Conservation (phyloP, 2,888 invertebrate genomes). For the Piscicola geometra region DNA sequence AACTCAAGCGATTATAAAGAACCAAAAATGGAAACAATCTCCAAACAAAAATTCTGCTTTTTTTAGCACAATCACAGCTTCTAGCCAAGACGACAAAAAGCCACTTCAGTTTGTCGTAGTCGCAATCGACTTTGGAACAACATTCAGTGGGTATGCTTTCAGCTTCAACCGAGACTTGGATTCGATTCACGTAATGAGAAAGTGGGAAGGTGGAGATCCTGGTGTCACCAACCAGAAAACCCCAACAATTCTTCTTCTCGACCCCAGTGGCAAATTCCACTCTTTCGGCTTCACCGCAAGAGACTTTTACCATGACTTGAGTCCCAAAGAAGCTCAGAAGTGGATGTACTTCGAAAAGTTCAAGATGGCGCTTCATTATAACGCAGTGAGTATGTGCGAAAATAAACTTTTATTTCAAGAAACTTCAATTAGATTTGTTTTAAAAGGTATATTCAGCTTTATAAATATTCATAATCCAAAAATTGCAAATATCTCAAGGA, state of each 20-base stretch:
- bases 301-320: slow-evolving; percentile 60
- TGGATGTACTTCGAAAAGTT: slow-evolving; percentile 63
- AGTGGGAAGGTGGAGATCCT: slow-evolving; percentile 59
- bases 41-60: slow-evolving; percentile 9
- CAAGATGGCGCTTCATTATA: slow-evolving; percentile 61
- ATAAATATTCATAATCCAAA: too few relatives aligned
- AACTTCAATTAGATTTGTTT: too few relatives aligned
- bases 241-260: slow-evolving; percentile 59
- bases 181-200: slow-evolving; percentile 61
- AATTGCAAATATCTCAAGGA: too few relatives aligned
- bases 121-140: slow-evolving; percentile 62
- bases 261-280: slow-evolving; percentile 59
- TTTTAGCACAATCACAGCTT: slow-evolving; percentile 16
- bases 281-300: slow-evolving; percentile 61
- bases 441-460: too few relatives aligned
- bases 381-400: slow-evolving; percentile 56
- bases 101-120: slow-evolving; percentile 58
- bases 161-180: slow-evolving; percentile 59
- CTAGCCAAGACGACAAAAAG: slow-evolving; percentile 12
- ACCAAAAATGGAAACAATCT: not conserved
- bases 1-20: not conserved
- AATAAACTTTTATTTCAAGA: too few relatives aligned
- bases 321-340: slow-evolving; percentile 57
- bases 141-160: slow-evolving; percentile 62
- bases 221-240: slow-evolving; percentile 61